A percentile compares a stretch with the other conserved stretches of the same genome.
Conservation (phyloP, 2,888 invertebrate genomes). For the Phaonia tiefii region DNA sequence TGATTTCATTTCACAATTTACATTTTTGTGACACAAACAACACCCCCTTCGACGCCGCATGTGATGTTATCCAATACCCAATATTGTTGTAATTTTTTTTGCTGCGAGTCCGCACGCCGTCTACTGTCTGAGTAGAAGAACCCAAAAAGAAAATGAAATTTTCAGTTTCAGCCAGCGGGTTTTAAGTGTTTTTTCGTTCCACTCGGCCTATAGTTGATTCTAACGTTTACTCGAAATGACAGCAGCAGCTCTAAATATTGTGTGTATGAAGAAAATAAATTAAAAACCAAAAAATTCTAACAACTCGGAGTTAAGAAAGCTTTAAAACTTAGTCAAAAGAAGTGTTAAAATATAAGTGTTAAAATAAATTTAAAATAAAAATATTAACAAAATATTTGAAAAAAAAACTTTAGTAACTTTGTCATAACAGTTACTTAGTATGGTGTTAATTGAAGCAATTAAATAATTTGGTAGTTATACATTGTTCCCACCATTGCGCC, state of each 20-base stretch:
- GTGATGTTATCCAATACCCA: neutral
- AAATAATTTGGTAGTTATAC: too few relatives aligned
- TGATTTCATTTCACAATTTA: neutral
- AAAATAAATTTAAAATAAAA: slow-evolving; percentile 21
- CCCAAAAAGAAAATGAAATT: slow-evolving; percentile 31
- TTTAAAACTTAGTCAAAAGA: neutral
- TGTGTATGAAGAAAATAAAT: slow-evolving; percentile 22
- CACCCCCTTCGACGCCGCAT: neutral
- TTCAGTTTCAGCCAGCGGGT: slow-evolving; percentile 16
- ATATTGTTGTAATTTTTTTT: too few relatives aligned
- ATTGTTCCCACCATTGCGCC: too few relatives aligned
- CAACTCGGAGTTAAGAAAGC: neutral
- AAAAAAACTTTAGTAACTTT: too few relatives aligned
- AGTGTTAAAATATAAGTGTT: neutral
- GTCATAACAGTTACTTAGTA: too few relatives aligned
- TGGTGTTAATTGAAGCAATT: neutral
- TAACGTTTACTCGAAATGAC: slow-evolving; percentile 57
- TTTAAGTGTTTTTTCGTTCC: slow-evolving; percentile 9
- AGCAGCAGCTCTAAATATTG: slow-evolving; percentile 26
- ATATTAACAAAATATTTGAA: neutral
- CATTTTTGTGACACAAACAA: neutral
- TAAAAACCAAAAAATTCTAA: neutral
- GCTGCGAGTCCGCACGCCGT: too few relatives aligned
- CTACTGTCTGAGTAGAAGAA: slow-evolving; percentile 9
- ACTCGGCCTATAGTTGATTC: slow-evolving; percentile 49